Evolutionary conservation across 2,113 vertebrate genomes (phyloP).

Genomic region (Plectropomus leopardus): DNA sequence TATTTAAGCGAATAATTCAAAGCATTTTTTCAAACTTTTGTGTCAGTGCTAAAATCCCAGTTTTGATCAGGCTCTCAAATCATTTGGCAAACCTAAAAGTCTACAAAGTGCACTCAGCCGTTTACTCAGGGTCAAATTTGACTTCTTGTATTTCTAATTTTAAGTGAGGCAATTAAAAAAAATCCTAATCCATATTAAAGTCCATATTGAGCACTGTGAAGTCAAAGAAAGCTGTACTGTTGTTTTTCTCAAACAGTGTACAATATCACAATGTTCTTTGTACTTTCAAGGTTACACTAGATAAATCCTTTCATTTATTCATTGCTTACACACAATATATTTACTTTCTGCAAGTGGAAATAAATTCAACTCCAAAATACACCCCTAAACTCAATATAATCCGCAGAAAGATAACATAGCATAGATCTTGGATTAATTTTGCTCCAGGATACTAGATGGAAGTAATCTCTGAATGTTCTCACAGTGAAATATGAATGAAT

Average conservation of each 20-base stretch:
- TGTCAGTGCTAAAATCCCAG: background rate
- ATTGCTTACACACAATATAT: slow-evolving; percentile 18
- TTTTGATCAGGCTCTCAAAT: background rate
- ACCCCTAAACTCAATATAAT: slow-evolving; percentile 11
- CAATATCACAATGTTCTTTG: background rate
- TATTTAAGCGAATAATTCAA: background rate
- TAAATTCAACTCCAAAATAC: slow-evolving; percentile 19
- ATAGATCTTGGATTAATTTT: slow-evolving; percentile 43
- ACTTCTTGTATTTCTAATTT: background rate
- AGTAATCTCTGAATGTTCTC: slow-evolving; percentile 53
- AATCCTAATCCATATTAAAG: background rate
- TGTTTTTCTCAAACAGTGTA: background rate
- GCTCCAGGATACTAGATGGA: slow-evolving; percentile 25
- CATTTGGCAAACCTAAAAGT: background rate
- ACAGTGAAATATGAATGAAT: slow-evolving; percentile 73
- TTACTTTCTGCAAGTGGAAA: slow-evolving; percentile 14
- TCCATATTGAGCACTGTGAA: background rate
- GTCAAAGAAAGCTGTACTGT: slow-evolving; percentile 3
- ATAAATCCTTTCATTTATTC: slow-evolving; percentile 12
- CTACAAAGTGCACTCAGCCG: background rate
- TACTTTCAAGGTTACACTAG: slow-evolving; percentile 22
- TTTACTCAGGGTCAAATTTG: background rate
- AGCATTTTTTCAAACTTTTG: background rate
- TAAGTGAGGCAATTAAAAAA: background rate
- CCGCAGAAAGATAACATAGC: slow-evolving; percentile 26